Percentiles rank a stretch among this genome's conserved stretches.
phyloP scores from a whole-genome alignment of 2,113 vertebrate species.

The Gila orcuttii region DNA sequence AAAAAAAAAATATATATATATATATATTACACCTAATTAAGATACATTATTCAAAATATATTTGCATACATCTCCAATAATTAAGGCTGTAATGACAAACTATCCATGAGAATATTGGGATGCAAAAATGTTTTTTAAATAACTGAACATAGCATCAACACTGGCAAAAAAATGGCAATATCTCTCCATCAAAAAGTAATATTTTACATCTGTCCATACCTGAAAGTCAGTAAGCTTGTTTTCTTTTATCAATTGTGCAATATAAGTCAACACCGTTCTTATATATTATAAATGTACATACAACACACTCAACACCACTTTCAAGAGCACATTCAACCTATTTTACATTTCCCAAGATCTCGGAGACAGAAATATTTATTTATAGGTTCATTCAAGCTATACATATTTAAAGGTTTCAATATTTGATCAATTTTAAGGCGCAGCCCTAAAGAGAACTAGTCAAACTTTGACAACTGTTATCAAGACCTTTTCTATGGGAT shows the following conservation, averaged over 20 bases:
- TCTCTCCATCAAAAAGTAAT: slow-evolving; percentile 48
- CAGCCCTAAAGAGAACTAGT: slow-evolving; percentile 22
- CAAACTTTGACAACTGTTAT: neutral
- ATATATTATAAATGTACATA: slow-evolving; percentile 57
- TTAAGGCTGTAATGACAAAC: slow-evolving; percentile 38
- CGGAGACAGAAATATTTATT: slow-evolving; percentile 54
- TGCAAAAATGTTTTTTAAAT: neutral
- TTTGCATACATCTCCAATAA: neutral
- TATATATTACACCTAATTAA: neutral
- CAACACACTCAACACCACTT: slow-evolving; percentile 57
- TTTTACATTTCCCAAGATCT: slow-evolving; percentile 61
- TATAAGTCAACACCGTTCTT: slow-evolving; percentile 56
- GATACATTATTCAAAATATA: slow-evolving; percentile 14
- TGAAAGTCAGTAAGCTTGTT: slow-evolving; percentile 53
- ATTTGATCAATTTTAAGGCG: slow-evolving; percentile 20
- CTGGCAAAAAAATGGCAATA: slow-evolving; percentile 57
- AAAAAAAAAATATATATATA: no score
- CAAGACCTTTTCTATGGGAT: neutral
- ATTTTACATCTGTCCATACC: slow-evolving; percentile 54
- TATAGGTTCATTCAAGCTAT: slow-evolving; percentile 55
- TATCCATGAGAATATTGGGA: neutral
- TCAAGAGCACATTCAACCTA: slow-evolving; percentile 58
- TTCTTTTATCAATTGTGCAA: slow-evolving; percentile 62
- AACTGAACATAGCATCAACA: slow-evolving; percentile 52
- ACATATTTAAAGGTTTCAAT: slow-evolving; percentile 54